These are phyloP conservation scores for Myopa tessellatipennis DNA, from an alignment of 2,888 invertebrate genomes.

Conservation along the genomic window DNA sequence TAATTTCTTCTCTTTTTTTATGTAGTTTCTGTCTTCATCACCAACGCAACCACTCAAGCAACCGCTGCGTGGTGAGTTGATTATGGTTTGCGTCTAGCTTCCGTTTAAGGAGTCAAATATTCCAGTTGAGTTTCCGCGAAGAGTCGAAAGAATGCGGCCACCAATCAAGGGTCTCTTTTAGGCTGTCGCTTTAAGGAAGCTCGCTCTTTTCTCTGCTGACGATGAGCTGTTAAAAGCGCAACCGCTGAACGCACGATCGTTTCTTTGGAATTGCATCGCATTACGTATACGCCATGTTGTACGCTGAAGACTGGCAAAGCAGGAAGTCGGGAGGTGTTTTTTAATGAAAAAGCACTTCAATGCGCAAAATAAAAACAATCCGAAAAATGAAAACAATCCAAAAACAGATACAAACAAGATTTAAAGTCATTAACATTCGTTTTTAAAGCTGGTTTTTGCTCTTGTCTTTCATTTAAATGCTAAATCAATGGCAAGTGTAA, in stretches of 20 bases:
- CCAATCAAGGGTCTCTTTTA: too few species aligned
- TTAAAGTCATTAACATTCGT: constrained; percentile 27
- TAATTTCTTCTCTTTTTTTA: not conserved
- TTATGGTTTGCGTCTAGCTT: not conserved
- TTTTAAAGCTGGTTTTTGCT: not conserved
- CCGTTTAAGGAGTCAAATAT: too few species aligned
- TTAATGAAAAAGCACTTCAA: not conserved
- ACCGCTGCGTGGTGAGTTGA: not conserved
- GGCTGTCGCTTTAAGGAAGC: too few species aligned
- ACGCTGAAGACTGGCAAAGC: not conserved
- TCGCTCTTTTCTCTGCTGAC: not conserved
- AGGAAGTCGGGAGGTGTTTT: not conserved
- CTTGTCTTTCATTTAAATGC: not conserved
- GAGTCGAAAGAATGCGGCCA: too few species aligned
- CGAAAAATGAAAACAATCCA: too few species aligned
- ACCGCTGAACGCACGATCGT: not conserved
- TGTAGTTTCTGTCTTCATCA: not conserved
- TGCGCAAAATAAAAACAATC: too few species aligned
- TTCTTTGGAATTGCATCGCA: not conserved
- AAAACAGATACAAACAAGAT: not conserved
- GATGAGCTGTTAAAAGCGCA: not conserved
- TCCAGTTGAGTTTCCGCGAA: too few species aligned
- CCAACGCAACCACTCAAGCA: not conserved
- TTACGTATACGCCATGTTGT: not conserved
- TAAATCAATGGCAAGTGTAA: not conserved